phyloP scores from a whole-genome alignment of 2,888 invertebrate genomes.

The Tineola bisselliella region DNA sequence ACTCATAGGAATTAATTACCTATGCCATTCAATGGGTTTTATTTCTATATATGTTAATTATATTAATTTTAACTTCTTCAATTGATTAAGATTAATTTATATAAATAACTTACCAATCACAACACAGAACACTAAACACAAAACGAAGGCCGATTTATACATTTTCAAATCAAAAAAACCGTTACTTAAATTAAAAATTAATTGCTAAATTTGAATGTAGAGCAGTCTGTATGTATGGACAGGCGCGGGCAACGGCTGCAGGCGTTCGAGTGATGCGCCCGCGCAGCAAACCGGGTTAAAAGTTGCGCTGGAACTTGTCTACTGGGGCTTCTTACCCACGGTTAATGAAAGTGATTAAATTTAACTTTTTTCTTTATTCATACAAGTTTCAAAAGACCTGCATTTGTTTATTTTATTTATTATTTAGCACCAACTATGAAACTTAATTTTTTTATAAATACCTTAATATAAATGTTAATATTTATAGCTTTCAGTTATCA shows the following conservation, averaged over 20 bases:
- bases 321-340: not conserved
- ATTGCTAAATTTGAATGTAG: not conserved
- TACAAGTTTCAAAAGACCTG: too few relatives aligned
- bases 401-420: too few relatives aligned
- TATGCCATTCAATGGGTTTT: too few relatives aligned
- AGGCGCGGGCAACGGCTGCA: slow-evolving; percentile 37
- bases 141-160: slow-evolving; percentile 44
- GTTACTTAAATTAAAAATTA: slow-evolving; percentile 16
- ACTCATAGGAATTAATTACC: too few relatives aligned
- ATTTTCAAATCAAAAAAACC: slow-evolving; percentile 25
- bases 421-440: too few relatives aligned
- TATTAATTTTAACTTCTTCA: not conserved
- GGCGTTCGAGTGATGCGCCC: slow-evolving; percentile 47
- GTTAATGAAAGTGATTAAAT: slow-evolving; percentile 5
- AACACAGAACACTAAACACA: slow-evolving; percentile 48
- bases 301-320: not conserved
- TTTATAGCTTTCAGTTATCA: too few relatives aligned
- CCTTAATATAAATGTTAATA: too few relatives aligned
- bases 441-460: too few relatives aligned
- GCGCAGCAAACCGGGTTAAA: slow-evolving; percentile 35
- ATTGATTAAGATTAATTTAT: not conserved
- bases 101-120: slow-evolving; percentile 43
- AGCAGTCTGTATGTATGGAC: slow-evolving; percentile 16
- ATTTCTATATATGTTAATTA: too few relatives aligned
- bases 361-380: not conserved